Evolutionary conservation across 2,797 vertebrate genomes (phyloP).

Genomic region (Macrochelys suwanniensis): DNA sequence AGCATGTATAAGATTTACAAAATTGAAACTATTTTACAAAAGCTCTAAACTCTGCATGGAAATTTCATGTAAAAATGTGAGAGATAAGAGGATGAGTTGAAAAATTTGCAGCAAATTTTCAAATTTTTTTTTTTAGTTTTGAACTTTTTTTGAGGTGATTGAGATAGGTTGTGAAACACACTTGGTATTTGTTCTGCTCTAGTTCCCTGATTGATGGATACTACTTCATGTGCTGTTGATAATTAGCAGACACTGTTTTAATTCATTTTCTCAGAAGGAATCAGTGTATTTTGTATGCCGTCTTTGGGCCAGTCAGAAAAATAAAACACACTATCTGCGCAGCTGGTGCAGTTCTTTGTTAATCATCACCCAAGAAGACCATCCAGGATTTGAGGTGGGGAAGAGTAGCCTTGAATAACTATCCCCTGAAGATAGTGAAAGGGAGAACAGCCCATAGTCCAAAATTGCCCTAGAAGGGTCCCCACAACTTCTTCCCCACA

Average conservation of each 20-base stretch:
- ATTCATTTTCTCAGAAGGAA: conserved; percentile 16
- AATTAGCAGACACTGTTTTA: background rate
- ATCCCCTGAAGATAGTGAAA: background rate
- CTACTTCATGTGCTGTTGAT: background rate
- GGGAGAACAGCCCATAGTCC: background rate
- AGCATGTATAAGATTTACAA: background rate
- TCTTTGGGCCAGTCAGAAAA: background rate
- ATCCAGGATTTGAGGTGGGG: background rate
- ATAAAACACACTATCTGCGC: background rate
- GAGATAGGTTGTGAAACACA: conserved; percentile 30
- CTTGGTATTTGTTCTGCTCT: rapidly evolving
- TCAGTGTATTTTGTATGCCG: conserved; percentile 32
- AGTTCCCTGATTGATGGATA: conserved; percentile 30
- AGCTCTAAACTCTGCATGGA: background rate
- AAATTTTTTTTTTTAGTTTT: background rate
- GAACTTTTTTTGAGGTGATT: background rate
- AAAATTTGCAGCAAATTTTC: background rate
- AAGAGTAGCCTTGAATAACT: background rate
- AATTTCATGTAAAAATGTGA: background rate
- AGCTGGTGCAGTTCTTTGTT: background rate
- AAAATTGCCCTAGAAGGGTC: background rate
- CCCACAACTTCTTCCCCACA: conserved; percentile 5
- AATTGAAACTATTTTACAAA: background rate
- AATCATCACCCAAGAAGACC: background rate
- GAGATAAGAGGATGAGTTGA: background rate